phyloP scores from a whole-genome alignment of 1,140 invertebrate genomes.

The Paralvinella palmiformis region DNA sequence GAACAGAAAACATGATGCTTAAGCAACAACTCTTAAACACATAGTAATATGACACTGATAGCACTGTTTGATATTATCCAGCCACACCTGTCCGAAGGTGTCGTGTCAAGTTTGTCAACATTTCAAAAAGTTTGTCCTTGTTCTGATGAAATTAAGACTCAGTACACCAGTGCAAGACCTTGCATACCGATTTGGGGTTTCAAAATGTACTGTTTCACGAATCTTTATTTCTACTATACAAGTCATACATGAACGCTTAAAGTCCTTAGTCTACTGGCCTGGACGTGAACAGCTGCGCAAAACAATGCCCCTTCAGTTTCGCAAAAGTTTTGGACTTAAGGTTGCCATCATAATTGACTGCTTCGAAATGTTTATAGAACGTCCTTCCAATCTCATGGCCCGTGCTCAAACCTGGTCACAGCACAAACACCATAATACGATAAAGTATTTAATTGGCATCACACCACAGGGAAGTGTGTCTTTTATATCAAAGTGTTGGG shows the following conservation, averaged over 20 bases:
- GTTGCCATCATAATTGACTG: not conserved
- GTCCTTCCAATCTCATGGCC: not conserved
- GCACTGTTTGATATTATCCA: not conserved
- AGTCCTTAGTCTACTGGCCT: not conserved
- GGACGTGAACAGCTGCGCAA: slow-evolving; percentile 1
- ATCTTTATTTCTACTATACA: not conserved
- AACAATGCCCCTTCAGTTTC: not conserved
- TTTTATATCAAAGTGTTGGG: slow-evolving; percentile 21
- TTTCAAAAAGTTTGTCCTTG: not conserved
- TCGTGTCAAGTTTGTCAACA: not conserved
- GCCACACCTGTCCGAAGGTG: not conserved
- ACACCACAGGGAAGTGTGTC: slow-evolving; percentile 10
- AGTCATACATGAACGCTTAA: not conserved
- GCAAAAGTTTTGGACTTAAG: not conserved
- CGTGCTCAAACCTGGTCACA: slow-evolving; percentile 2
- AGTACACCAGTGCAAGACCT: not conserved
- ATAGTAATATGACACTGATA: no score
- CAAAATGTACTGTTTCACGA: slow-evolving; percentile 1
- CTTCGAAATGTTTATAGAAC: not conserved
- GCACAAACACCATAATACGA: slow-evolving; percentile 13
- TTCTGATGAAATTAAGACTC: slow-evolving; percentile 3
- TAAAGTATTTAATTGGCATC: slow-evolving; percentile 9
- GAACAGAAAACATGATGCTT: no score
- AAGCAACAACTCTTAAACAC: no score
- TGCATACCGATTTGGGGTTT: not conserved